Conservation (phyloP, 2,888 invertebrate genomes). For the Ceriagrion tenellum region DNA sequence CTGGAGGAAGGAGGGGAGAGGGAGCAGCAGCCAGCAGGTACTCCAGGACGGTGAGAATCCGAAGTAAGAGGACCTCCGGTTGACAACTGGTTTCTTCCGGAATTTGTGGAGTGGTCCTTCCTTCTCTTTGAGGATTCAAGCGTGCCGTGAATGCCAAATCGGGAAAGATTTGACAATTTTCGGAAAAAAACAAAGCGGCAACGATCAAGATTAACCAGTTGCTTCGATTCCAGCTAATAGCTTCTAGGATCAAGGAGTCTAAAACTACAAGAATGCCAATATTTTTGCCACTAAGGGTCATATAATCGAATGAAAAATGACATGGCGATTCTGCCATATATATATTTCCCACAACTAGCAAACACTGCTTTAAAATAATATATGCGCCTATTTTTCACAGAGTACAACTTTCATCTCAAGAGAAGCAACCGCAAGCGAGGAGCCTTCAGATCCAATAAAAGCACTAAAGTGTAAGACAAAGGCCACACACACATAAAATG, state of each 20-base stretch:
- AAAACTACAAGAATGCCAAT: neutral
- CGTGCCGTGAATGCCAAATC: neutral
- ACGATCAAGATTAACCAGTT: neutral
- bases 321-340: neutral
- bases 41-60: neutral
- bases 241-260: neutral
- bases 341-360: neutral
- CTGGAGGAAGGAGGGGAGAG: neutral
- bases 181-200: neutral
- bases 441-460: no score
- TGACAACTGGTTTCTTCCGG: neutral
- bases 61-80: neutral
- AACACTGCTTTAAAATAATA: no score
- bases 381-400: no score
- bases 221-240: neutral
- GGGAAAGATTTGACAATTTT: constrained; percentile 1
- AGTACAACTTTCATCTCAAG: no score
- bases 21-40: neutral
- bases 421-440: no score
- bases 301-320: neutral
- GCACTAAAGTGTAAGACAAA: no score
- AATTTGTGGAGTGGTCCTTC: neutral
- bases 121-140: constrained; percentile 4
- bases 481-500: no score
- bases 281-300: neutral